Conservation (phyloP, 2,113 vertebrate species). For the Microtus pennsylvanicus region DNA sequence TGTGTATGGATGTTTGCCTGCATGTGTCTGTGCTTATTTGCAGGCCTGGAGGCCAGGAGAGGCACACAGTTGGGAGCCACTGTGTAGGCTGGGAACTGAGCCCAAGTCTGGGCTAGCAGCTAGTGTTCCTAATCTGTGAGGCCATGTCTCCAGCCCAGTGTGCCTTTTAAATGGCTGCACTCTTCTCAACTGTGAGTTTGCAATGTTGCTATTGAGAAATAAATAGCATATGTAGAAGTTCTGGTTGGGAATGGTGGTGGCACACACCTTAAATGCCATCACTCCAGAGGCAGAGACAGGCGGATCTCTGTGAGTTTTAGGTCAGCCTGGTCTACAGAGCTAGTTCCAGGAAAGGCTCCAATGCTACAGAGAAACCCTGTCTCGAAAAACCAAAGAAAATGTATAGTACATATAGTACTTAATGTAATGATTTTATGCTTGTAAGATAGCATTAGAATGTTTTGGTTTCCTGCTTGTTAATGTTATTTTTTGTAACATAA, state of each 20-base stretch:
- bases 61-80: background rate
- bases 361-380: too few relatives aligned
- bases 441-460: background rate
- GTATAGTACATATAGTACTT: background rate
- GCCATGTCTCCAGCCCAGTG: background rate
- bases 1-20: background rate
- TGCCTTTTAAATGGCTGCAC: background rate
- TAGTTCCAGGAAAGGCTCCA: too few relatives aligned
- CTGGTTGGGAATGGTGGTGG: too few relatives aligned
- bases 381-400: too few relatives aligned
- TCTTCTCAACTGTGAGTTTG: background rate
- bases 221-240: background rate
- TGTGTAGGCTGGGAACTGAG: background rate
- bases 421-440: slow-evolving; percentile 44
- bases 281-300: too few relatives aligned
- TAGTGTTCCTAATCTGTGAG: background rate
- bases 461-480: slow-evolving; percentile 41
- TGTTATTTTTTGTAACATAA: slow-evolving; percentile 45
- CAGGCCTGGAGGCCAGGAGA: background rate
- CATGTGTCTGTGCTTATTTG: background rate
- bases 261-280: too few relatives aligned
- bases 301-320: too few relatives aligned
- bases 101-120: background rate
- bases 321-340: too few relatives aligned
- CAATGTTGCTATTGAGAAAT: slow-evolving; percentile 33